Percentiles rank a stretch among this genome's conserved stretches.
Evolutionary conservation across 2,113 vertebrate species (phyloP).

Genomic region (mouse (Mus musculus)): GRCm39 chr10:31070001-31070500

Average conservation of each 20-base stretch:
- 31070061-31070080: not conserved
- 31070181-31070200: not conserved
- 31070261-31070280: no score
- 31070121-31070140: not conserved
- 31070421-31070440: not conserved
- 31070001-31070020: not conserved
- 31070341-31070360: not conserved
- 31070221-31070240: not conserved
- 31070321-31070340: not conserved
- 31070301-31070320: not conserved
- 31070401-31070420: not conserved
- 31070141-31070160: no score
- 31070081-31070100: not conserved
- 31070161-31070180: not conserved
- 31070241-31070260: not conserved
- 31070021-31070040: not conserved
- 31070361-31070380: not conserved
- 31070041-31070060: not conserved
- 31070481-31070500: no score
- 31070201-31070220: no score
- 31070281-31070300: not conserved
- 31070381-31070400: not conserved
- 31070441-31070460: not conserved
- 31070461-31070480: not conserved
- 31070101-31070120: not conserved